A percentile compares a stretch with the other conserved stretches of the same genome.
Conservation (phyloP, 2,797 vertebrate genomes). For the Cottoperca gobio region DNA sequence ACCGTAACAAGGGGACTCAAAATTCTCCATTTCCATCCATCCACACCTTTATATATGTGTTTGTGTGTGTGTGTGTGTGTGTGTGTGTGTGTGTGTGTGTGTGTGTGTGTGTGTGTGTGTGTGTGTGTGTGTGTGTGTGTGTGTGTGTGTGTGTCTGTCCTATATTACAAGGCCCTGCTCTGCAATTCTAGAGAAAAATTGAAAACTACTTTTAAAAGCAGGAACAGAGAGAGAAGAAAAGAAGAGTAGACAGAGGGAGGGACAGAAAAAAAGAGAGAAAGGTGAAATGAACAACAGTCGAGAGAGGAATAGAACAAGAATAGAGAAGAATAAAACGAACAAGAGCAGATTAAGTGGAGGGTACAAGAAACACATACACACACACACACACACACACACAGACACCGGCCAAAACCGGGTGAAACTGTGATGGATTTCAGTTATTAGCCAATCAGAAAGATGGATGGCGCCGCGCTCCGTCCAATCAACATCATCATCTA, state of each 20-base stretch:
- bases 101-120: too few relatives aligned
- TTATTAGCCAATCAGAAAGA: conserved; percentile 99
- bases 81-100: too few relatives aligned
- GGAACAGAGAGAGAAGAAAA: conserved; percentile 14
- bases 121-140: background rate
- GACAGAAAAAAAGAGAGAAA: background rate
- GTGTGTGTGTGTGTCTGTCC: background rate
- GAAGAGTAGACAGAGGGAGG: background rate
- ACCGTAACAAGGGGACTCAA: too few relatives aligned
- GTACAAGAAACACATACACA: conserved; percentile 33
- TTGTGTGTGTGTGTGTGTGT: too few relatives aligned
- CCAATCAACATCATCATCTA: conserved; percentile 99
- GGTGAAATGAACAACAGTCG: conserved; percentile 26
- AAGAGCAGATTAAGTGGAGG: conserved; percentile 49
- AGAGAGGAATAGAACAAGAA: conserved; percentile 24
- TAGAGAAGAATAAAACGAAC: conserved; percentile 47
- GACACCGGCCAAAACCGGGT: conserved; percentile 33
- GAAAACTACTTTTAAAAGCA: conserved; percentile 56
- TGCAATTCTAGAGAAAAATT: background rate
- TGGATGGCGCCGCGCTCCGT: conserved; percentile 93
- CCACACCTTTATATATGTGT: too few relatives aligned
- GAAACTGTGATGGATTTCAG: conserved; percentile 98
- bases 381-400: conserved; percentile 19
- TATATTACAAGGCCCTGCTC: background rate
- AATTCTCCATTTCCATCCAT: too few relatives aligned